Conservation (phyloP, 2,113 vertebrate species). For the Anoura caudifer region DNA sequence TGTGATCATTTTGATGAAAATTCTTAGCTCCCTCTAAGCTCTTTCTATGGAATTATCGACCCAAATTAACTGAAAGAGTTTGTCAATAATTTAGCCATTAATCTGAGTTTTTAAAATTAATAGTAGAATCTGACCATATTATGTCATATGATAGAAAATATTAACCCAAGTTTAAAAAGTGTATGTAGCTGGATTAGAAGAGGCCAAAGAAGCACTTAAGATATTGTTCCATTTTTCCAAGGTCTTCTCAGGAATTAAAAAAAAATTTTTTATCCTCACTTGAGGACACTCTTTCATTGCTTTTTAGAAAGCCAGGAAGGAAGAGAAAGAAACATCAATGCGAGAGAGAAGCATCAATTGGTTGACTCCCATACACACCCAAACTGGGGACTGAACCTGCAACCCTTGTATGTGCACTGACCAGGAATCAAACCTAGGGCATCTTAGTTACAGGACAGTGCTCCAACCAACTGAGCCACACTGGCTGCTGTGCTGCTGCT, state of each 20-base stretch:
- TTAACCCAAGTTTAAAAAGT: background rate
- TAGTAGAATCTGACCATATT: background rate
- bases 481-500: too few species aligned
- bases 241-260: background rate
- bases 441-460: too few species aligned
- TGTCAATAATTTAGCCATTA: background rate
- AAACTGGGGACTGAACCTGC: too few species aligned
- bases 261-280: too few species aligned
- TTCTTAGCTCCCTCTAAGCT: background rate
- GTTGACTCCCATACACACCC: too few species aligned
- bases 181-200: background rate
- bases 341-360: too few species aligned
- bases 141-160: background rate
- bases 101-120: background rate
- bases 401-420: too few species aligned
- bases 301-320: too few species aligned
- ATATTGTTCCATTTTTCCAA: background rate
- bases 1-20: background rate
- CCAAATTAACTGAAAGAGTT: background rate
- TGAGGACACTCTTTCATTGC: too few species aligned
- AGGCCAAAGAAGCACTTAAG: background rate
- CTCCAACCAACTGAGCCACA: too few species aligned
- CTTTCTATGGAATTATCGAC: background rate
- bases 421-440: too few species aligned
- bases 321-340: too few species aligned